Evolutionary conservation across 2,888 invertebrate species (phyloP).

Genomic region (Siphonodentalium dalli): DNA sequence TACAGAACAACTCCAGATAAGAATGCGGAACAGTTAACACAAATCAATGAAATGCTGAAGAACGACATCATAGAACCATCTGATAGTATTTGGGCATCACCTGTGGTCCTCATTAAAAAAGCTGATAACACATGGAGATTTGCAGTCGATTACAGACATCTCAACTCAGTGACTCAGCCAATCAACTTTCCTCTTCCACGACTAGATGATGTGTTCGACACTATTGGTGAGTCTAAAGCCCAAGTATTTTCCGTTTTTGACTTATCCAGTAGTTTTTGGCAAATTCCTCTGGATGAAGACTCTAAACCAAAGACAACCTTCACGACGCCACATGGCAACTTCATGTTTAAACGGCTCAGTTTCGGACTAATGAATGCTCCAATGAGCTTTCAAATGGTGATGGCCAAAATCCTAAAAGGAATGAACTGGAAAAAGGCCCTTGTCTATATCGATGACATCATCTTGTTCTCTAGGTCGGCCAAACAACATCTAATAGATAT

Average conservation of each 20-base stretch:
- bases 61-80: conserved; percentile 18
- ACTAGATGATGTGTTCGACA: conserved; percentile 19
- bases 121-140: no score
- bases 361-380: conserved; percentile 34
- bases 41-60: conserved; percentile 18
- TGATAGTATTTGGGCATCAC: conserved; percentile 19
- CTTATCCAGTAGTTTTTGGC: conserved; percentile 21
- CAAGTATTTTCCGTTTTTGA: conserved; percentile 12
- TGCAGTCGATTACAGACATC: conserved; percentile 22
- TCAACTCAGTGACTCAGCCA: conserved; percentile 17
- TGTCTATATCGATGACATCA: conserved; percentile 35
- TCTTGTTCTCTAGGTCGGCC: conserved; percentile 25
- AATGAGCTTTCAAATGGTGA: conserved; percentile 26
- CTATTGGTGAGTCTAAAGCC: conserved; percentile 10
- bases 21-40: conserved; percentile 1
- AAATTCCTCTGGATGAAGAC: conserved; percentile 18
- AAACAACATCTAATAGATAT: conserved; percentile 27
- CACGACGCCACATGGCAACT: conserved; percentile 25
- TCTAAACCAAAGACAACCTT: conserved; percentile 28
- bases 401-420: conserved; percentile 20
- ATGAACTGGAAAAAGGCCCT: conserved; percentile 32
- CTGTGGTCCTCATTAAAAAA: conserved; percentile 14
- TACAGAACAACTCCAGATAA: conserved; percentile 9
- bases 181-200: conserved; percentile 12
- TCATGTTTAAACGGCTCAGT: conserved; percentile 24